These are phyloP conservation scores for Platycheirus albimanus DNA, from an alignment of 2,888 invertebrate genomes.

Conservation along the genomic window DNA sequence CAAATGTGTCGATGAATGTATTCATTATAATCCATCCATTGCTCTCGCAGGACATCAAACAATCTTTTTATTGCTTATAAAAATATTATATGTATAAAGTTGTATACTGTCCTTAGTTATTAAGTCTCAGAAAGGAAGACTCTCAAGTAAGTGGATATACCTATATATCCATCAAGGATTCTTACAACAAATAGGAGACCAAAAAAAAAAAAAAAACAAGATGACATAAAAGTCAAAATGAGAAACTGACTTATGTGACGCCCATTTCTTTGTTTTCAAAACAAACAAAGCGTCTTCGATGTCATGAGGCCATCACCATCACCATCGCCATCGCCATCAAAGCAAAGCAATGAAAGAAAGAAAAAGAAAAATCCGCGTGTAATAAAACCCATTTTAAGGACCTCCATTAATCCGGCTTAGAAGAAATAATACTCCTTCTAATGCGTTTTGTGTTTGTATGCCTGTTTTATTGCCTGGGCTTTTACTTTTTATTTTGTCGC, in stretches of 20 bases:
- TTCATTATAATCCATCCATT: slow-evolving; percentile 33
- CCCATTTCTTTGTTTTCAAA: slow-evolving; percentile 43
- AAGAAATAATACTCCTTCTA: slow-evolving; percentile 65
- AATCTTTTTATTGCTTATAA: slow-evolving; percentile 62
- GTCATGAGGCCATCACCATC: no score
- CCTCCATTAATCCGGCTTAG: slow-evolving; percentile 72
- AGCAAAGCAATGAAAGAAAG: not conserved
- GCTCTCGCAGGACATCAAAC: slow-evolving; percentile 64
- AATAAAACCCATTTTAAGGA: slow-evolving; percentile 73
- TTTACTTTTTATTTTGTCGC: slow-evolving; percentile 15
- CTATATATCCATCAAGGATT: slow-evolving; percentile 1
- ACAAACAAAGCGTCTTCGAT: slow-evolving; percentile 39
- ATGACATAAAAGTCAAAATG: slow-evolving; percentile 56
- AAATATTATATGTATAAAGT: slow-evolving; percentile 18
- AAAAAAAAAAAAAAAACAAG: slow-evolving; percentile 22
- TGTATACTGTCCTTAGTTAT: not conserved
- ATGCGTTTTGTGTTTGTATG: slow-evolving; percentile 57
- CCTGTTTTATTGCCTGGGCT: slow-evolving; percentile 60
- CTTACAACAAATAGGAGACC: no score
- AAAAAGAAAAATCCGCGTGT: slow-evolving; percentile 55
- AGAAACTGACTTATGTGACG: slow-evolving; percentile 42
- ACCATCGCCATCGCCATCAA: no score
- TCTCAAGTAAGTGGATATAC: slow-evolving; percentile 9
- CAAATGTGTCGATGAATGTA: slow-evolving; percentile 59
- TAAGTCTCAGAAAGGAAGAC: no score